Base-by-base conservation (phyloP, 2,888 invertebrate species). In the Synanthedon andrenaeformis region DNA sequence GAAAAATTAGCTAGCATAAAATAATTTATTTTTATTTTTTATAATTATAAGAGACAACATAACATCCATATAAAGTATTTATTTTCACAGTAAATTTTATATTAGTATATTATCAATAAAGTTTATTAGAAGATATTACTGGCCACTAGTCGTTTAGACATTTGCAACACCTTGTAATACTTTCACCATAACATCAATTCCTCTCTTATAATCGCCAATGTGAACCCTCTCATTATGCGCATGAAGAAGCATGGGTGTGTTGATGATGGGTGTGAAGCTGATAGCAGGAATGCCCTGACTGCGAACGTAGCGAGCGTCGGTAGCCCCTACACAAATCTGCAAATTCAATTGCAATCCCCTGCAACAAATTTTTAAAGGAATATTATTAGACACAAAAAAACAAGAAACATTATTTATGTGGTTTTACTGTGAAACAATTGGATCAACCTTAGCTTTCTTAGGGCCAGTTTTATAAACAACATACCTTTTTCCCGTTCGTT, bases 301-400 rank as follows among this genome's bases (percentile, higher is more conserved):
- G 63, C 97, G 90, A 12, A 97, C 75, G 69, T 90, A 96, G 49
- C 96, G 90, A 57, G 94, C 93, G 69, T 98, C 97, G 0, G 97
- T 97, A 28, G 93, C 94, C 3, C 96, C 97, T 0, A 95, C 93
- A 67, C 96, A 97, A 28, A 94, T 92, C 60, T 60, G 52, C n/a
- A 64, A 58, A 2, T 58, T 58, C 11, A 80, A 11, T 19, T 67
- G 59, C 8, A 66, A 57, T 5, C 72, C 77, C 70, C 82, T 82
- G 66, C 12, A 45, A 35, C 35, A 35, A 35, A 10, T 4, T 28
- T 28, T 28, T 28, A 28, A 8, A 23, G 1, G 4, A 23, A 23
- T 23, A 23, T 13, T 13, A 45, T 45, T 45, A 50, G 51, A 54
- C 28, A 35, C 8, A 35, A 8, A 1, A 35, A 35, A 35, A 35